Evolutionary conservation across 2,113 vertebrate species (phyloP), one percentile per base, ranked within the genome.

Genomic region (Egretta garzetta): DNA sequence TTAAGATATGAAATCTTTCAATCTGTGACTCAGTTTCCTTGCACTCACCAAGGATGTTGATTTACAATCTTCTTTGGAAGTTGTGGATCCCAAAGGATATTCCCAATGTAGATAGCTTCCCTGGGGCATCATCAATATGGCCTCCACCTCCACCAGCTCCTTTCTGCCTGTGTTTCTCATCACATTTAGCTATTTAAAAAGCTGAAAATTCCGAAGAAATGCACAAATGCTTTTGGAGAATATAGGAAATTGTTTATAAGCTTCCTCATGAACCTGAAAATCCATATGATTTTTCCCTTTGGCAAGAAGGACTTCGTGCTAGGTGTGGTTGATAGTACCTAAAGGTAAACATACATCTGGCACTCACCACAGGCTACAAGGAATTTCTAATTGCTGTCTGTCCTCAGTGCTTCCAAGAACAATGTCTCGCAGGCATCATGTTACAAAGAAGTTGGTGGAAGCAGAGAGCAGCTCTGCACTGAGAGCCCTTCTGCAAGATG

Each of bases 331-430:
- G 47, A 50, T 15, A 41, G 21, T 35, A 85, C 56, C 74, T 71
- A 66, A 93, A 95, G 73, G 60, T 74, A 90, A 88, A 60, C 0
- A 1, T 85, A 74, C 27, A 92, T 66, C 66, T 90, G 74, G n/a
- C 62, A 17, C 21, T 92, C 60, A 66, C 70, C 64, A 45, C 41
- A 75, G 52, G 60, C 56, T 85, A 14, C 52, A 5, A 32, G n/a
- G 32, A 75, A 58, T 82, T 74, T 87, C 41, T 92, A 74, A 88
- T 85, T 94, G 52, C 30, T 94, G 4, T 59, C 53, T 84, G 32
- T 35, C 18, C 47, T 72, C 41, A 9, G 47, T 24, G 50, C 39
- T 93, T 77, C 37, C 79, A 47, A 75, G 52, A 93, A 79, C 15
- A 79, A 74, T 27, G 37, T 77, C 70, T 92, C 2, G 0, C 45